Evolutionary conservation across 2,888 invertebrate species (phyloP).

Genomic region (Cerastis leucographa): DNA sequence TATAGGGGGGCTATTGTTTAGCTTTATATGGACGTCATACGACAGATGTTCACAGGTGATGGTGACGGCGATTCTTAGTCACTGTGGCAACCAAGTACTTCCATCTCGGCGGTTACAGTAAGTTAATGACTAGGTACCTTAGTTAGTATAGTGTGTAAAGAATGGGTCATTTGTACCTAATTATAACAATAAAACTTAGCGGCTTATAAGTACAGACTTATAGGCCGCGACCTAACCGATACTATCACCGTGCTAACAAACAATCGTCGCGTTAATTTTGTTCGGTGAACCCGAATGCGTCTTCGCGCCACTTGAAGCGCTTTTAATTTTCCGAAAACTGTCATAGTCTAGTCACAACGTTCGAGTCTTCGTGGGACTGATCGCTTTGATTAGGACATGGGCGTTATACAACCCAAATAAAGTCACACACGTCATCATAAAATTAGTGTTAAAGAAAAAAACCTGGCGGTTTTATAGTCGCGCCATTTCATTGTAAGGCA

Average conservation of each 20-base stretch:
- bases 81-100: no score
- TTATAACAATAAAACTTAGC: background rate
- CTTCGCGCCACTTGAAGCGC: background rate
- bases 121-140: background rate
- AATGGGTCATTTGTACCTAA: background rate
- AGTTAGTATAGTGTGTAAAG: background rate
- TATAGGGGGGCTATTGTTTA: background rate
- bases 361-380: background rate
- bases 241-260: background rate
- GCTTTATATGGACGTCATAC: no score
- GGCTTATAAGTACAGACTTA: background rate
- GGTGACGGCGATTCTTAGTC: no score
- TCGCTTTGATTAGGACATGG: background rate
- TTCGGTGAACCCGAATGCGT: background rate
- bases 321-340: background rate
- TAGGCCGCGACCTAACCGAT: background rate
- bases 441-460: slow-evolving; percentile 67
- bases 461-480: slow-evolving; percentile 67
- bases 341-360: background rate
- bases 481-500: slow-evolving; percentile 73
- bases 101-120: background rate
- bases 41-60: no score
- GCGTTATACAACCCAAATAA: background rate
- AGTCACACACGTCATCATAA: slow-evolving; percentile 43
- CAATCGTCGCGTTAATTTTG: background rate